Evolutionary conservation across 2,888 invertebrate species (phyloP).

Genomic region (Ceriagrion tenellum): DNA sequence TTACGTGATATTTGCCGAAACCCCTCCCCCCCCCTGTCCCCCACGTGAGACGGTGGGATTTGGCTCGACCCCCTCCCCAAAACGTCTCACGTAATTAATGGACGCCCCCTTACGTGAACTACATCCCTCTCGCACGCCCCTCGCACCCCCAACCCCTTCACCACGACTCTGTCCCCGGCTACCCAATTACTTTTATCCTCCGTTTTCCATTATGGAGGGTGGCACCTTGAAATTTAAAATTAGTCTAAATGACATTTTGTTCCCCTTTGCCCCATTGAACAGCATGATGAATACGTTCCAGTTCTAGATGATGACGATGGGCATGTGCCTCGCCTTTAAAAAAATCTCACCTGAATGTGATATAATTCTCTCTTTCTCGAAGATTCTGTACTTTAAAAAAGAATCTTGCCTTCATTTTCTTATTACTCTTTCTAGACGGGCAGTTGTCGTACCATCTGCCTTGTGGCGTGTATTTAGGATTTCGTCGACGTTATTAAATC

Average conservation of each 20-base stretch:
- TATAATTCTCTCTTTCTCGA: background rate
- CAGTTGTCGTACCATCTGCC: background rate
- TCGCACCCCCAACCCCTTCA: background rate
- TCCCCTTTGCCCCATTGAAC: constrained; percentile 3
- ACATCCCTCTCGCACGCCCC: background rate
- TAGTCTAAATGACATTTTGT: constrained; percentile 24
- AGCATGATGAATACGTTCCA: background rate
- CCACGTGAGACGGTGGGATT: too few relatives aligned
- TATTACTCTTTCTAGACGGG: background rate
- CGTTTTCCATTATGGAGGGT: background rate
- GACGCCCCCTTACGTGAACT: too few relatives aligned
- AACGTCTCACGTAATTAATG: too few relatives aligned
- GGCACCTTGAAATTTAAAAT: background rate
- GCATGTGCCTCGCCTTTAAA: background rate
- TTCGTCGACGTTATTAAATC: background rate
- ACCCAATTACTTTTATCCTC: background rate
- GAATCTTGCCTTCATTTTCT: background rate
- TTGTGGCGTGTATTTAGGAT: background rate
- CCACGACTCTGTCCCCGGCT: background rate
- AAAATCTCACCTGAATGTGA: background rate
- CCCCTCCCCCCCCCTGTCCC: too few relatives aligned
- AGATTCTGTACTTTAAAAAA: background rate
- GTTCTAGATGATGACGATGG: background rate
- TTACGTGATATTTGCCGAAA: too few relatives aligned
- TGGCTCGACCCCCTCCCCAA: too few relatives aligned